phyloP scores from a whole-genome alignment of 2,113 vertebrate genomes.

The Pterocles gutturalis region DNA sequence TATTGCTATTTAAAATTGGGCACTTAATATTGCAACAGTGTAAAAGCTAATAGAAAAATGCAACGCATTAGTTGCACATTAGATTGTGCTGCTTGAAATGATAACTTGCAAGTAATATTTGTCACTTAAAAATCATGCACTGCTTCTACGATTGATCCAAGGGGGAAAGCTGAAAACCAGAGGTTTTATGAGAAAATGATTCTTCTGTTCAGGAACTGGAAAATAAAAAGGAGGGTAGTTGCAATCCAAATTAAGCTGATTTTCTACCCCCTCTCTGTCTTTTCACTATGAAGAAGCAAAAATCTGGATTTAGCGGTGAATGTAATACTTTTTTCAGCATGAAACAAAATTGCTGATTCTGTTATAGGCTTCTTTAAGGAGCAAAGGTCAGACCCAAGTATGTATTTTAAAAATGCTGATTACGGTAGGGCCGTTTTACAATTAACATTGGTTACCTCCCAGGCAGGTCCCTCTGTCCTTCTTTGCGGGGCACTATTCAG shows the following conservation, averaged over 20 bases:
- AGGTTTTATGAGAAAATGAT: not conserved
- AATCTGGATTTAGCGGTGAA: not conserved
- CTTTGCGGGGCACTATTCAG: not conserved
- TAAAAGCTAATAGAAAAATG: not conserved
- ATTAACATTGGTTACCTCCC: not conserved
- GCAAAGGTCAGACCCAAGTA: not conserved
- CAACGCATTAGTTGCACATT: rapidly evolving
- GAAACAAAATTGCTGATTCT: not conserved
- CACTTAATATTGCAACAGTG: not conserved
- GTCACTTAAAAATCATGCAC: not conserved
- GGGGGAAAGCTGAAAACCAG: not conserved
- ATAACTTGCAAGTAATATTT: not conserved
- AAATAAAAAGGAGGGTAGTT: not conserved
- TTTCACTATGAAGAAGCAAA: not conserved
- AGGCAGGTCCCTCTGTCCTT: not conserved
- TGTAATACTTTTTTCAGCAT: not conserved
- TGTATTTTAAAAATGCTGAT: not conserved
- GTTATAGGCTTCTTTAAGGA: not conserved
- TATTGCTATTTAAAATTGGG: not conserved
- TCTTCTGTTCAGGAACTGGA: not conserved
- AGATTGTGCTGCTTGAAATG: not conserved
- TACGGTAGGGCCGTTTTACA: not conserved
- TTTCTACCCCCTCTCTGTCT: not conserved
- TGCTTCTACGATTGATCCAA: not conserved
- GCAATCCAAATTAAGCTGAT: not conserved